These are phyloP conservation scores for Apostichopus japonicus DNA, from an alignment of 35 echinoderm and acorn worm genomes.

Conservation along the genomic window DNA sequence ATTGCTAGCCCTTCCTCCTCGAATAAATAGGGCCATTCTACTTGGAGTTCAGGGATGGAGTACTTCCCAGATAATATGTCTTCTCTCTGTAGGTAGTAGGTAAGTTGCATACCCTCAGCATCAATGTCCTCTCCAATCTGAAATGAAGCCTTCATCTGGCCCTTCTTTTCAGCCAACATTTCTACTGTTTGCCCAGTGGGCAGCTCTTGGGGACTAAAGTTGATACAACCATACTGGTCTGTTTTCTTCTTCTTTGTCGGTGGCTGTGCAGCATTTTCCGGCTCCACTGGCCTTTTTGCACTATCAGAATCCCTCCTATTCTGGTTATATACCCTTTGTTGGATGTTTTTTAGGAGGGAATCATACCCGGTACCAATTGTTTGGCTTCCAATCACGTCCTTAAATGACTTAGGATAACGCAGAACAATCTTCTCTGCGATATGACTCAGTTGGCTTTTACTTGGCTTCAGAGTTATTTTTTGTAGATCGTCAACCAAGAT, in stretches of 20 bases:
- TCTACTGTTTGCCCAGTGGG: not conserved
- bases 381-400: conserved; percentile 23
- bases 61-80: not conserved
- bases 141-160: not conserved
- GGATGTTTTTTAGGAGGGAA: conserved; percentile 21
- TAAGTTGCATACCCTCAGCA: not conserved
- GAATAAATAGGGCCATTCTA: conserved; percentile 45
- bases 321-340: conserved; percentile 38
- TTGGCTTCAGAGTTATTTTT: conserved; percentile 5
- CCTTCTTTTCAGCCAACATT: not conserved
- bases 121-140: not conserved
- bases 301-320: not conserved
- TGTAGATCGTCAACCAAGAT: conserved; percentile 13
- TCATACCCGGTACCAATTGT: conserved; percentile 27
- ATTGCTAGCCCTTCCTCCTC: not conserved
- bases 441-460: conserved; percentile 10
- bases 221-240: conserved; percentile 31
- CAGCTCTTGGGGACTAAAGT: conserved; percentile 27
- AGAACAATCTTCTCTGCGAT: conserved; percentile 11
- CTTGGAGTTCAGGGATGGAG: not conserved
- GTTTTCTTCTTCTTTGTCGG: not conserved
- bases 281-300: not conserved
- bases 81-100: conserved; percentile 30
- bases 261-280: not conserved
- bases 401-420: conserved; percentile 31